Conservation (phyloP, 1,140 invertebrate genomes). For the Halyomorpha halys region DNA sequence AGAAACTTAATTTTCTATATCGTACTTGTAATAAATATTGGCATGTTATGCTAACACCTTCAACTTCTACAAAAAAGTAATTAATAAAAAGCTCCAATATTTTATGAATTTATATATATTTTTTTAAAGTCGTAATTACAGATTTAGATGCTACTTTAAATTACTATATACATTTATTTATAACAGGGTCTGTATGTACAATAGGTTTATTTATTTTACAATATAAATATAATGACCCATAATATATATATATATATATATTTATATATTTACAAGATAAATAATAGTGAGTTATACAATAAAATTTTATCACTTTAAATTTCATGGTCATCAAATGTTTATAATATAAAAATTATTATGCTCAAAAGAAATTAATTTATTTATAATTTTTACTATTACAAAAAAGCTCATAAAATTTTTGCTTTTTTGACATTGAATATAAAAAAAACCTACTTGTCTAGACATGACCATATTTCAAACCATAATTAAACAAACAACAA, state of each 20-base stretch:
- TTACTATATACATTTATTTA: slow-evolving; percentile 16
- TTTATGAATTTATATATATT: slow-evolving; percentile 9
- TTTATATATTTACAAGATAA: slow-evolving; percentile 12
- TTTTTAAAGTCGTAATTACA: slow-evolving; percentile 10
- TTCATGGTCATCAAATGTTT: background rate
- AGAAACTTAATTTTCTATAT: no score
- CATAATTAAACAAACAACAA: no score
- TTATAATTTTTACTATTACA: background rate
- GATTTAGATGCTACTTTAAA: slow-evolving; percentile 13
- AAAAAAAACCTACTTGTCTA: background rate
- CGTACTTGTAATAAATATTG: no score
- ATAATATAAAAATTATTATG: background rate
- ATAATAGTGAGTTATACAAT: background rate
- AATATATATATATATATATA: background rate
- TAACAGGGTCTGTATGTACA: background rate
- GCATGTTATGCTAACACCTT: no score
- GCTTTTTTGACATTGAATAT: background rate
- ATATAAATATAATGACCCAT: slow-evolving; percentile 13
- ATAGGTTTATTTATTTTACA: slow-evolving; percentile 7
- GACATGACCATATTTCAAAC: no score
- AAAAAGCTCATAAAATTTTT: background rate
- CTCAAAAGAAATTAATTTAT: background rate
- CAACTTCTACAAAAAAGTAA: no score
- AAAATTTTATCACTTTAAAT: no score
- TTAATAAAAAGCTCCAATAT: slow-evolving; percentile 15